Evolutionary conservation across 1,140 invertebrate genomes (phyloP), one percentile per base, ranked within the genome.

Genomic region (Euborellia annulipes): DNA sequence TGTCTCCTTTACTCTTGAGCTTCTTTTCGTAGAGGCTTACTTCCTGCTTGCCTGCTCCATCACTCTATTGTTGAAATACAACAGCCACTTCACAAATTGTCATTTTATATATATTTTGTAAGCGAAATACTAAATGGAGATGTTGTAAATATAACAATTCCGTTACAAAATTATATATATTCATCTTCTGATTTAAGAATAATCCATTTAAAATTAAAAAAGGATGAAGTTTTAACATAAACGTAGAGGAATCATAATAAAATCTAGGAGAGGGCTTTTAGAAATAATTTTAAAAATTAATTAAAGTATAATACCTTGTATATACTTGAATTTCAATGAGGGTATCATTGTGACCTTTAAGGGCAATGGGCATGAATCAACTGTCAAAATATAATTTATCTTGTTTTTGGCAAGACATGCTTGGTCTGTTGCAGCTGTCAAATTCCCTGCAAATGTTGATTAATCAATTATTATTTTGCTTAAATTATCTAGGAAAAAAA

Each of bases 331-430:
- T 30, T 62, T 72, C 18, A 87, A 61, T 46, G 77, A 69, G 21
- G 72, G 72, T 3, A 79, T 57, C 48, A 78, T 72, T 36, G 74
- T 63, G 40, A 87, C 76, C 52, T 75, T 74, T 53, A 76, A 67
- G 1, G 84, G 82, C 46, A 89, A 63, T 11, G 84, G 84, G 53
- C 84, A 83, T 3, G 82, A 76, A 58, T 89, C 85, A 38, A 87
- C 69, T 0, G 85, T 87, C 9, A 89, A 58, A 49, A 89, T 83
- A 54, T 83, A 76, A 9, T 73, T 78, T 20, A 87, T 77, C 53
- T 75, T 71, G 23, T 74, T 66, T 16, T 69, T 70, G 36, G 73
- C 70, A 34, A 87, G 55, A 46, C 75, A 76, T 22, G 78, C 68
- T 22, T 76, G 60, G 57, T 85, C 75, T 36, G 76, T 78, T 11